A percentile compares a stretch with the other conserved stretches of the same genome.
Conservation (phyloP, 2,113 vertebrate species). For the Oncorhynchus mykiss region DNA sequence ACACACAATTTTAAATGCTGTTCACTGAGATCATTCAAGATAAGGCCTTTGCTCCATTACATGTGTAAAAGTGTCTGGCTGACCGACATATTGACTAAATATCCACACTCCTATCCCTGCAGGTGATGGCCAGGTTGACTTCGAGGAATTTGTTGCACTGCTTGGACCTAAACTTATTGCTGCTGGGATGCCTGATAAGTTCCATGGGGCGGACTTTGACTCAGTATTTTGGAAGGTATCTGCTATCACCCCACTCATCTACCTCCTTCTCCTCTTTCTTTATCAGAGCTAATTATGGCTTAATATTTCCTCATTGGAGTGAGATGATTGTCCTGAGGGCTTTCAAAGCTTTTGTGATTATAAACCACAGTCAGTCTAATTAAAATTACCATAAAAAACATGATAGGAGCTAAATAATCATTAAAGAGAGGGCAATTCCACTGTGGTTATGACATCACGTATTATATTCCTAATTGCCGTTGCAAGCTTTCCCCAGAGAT, state of each 20-base stretch:
- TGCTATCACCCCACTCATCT: slow-evolving; percentile 19
- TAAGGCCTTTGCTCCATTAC: neutral
- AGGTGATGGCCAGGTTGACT: slow-evolving; percentile 97
- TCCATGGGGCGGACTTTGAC: slow-evolving; percentile 93
- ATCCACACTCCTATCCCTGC: slow-evolving; percentile 15
- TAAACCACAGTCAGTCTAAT: slow-evolving; percentile 29
- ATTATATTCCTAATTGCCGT: neutral
- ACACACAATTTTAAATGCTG: neutral
- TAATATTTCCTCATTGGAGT: neutral
- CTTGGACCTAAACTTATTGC: slow-evolving; percentile 93
- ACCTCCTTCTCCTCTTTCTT: neutral
- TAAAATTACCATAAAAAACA: slow-evolving; percentile 16
- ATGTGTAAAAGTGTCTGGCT: neutral
- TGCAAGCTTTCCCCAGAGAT: neutral
- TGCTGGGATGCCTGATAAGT: slow-evolving; percentile 91
- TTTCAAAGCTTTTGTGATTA: slow-evolving; percentile 18
- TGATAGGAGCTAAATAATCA: slow-evolving; percentile 12
- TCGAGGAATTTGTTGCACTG: slow-evolving; percentile 96
- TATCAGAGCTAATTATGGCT: slow-evolving; percentile 17
- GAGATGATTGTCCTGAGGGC: slow-evolving; percentile 15
- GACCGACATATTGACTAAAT: neutral
- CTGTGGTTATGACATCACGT: neutral
- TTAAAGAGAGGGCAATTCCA: slow-evolving; percentile 19
- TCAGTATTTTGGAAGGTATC: slow-evolving; percentile 98
- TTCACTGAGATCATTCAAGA: neutral